Conservation (phyloP, 2,797 vertebrate species). For the Enteromius radiatus region DNA sequence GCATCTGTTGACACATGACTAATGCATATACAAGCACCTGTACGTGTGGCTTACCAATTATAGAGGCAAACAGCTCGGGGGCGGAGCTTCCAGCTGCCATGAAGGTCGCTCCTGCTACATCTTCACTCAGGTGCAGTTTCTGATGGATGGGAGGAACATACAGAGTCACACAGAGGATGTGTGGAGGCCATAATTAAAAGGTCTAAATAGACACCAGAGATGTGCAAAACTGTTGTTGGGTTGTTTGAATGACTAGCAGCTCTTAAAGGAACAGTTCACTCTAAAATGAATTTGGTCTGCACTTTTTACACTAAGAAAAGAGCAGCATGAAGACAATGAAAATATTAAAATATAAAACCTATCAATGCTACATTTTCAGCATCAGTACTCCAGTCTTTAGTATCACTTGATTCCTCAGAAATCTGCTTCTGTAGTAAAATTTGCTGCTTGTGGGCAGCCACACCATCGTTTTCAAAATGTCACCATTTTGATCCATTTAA, state of each 20-base stretch:
- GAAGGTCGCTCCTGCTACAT: slow-evolving; percentile 90
- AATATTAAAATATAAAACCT: too few relatives aligned
- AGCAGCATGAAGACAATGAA: background rate
- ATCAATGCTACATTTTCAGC: background rate
- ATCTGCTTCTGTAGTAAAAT: background rate
- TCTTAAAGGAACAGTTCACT: background rate
- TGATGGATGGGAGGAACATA: slow-evolving; percentile 64
- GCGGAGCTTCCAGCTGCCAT: slow-evolving; percentile 92
- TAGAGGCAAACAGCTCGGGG: slow-evolving; percentile 87
- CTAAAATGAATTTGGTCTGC: background rate
- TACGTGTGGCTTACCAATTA: slow-evolving; percentile 79
- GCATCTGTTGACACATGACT: slow-evolving; percentile 2
- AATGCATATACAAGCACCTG: slow-evolving; percentile 9
- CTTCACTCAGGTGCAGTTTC: slow-evolving; percentile 87
- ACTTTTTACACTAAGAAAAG: background rate
- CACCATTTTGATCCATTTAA: too few relatives aligned
- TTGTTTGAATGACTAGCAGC: background rate
- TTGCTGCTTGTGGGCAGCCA: background rate
- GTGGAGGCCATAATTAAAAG: slow-evolving; percentile 10
- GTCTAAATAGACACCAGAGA: background rate
- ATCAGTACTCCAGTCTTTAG: background rate
- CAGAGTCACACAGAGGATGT: background rate
- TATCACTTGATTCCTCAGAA: background rate
- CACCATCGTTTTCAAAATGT: too few relatives aligned
- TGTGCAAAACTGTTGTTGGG: background rate